Evolutionary conservation across 2,888 invertebrate species (phyloP), one percentile per base, ranked within the genome.

Genomic region (Nezara viridula): DNA sequence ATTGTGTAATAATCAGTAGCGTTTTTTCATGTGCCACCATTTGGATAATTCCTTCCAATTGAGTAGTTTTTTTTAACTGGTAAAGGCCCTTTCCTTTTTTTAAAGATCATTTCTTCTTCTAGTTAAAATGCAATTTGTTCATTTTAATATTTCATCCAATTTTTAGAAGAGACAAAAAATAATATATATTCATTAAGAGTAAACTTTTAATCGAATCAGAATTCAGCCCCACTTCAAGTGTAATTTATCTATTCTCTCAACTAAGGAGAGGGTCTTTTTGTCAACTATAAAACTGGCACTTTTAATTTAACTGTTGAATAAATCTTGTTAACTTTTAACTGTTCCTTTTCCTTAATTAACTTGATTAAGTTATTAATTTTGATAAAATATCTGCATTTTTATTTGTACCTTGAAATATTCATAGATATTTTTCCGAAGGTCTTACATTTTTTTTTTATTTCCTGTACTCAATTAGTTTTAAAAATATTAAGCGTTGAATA

Each of bases 181-280:
- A n/a, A n/a, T n/a, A n/a, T n/a, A 55, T n/a, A 55, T 16, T 55
- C 55, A 55, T 55, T n/a, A 55, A 55, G n/a, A n/a, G 55, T n/a
- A n/a, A n/a, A 55, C 55, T 55, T 55, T 55, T 55, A n/a, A 55
- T 55, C 55, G 12, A 55, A 55, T 55, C 55, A 55, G 55, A 55
- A n/a, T n/a, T 55, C 55, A 7, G n/a, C 9, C n/a, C 55, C n/a
- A n/a, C n/a, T 55, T 55, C 55, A 55, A 55, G n/a, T 55, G 10
- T n/a, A 55, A n/a, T 55, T 55, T 55, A 55, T 55, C n/a, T n/a
- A n/a, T n/a, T n/a, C n/a, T 0, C 0, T n/a, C n/a, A 55, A 55
- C 9, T 55, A 12, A n/a, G n/a, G n/a, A 55, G n/a, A 52, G 52
- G 21, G 21, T 52, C n/a, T 12, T 55, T 55, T 55, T 55, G 16